A percentile compares a stretch with the other conserved stretches of the same genome.
Evolutionary conservation across 2,113 vertebrate species (phyloP).

Genomic region (Centropristis striata): DNA sequence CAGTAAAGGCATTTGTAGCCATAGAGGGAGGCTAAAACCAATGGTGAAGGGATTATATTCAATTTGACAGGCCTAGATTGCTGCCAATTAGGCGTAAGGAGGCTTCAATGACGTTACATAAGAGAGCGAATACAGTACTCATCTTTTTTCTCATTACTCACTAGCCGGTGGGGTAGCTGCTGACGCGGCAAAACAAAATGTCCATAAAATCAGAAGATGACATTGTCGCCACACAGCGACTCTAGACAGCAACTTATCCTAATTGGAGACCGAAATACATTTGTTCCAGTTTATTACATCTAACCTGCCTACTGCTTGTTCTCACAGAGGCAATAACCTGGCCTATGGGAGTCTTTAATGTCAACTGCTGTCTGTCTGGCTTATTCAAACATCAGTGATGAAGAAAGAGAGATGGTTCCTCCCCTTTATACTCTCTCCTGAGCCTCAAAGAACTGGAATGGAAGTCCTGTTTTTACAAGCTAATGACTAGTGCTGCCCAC

Average conservation of each 20-base stretch:
- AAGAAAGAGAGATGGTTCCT: slow-evolving; percentile 47
- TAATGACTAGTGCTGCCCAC: slow-evolving; percentile 67
- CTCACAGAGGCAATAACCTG: slow-evolving; percentile 66
- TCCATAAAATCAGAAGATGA: slow-evolving; percentile 59
- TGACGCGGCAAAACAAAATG: slow-evolving; percentile 65
- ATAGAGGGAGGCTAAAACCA: slow-evolving; percentile 57
- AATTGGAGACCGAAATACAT: slow-evolving; percentile 69
- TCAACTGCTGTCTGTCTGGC: slow-evolving; percentile 62
- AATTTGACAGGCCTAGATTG: slow-evolving; percentile 71
- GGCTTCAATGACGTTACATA: slow-evolving; percentile 69
- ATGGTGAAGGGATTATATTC: slow-evolving; percentile 64
- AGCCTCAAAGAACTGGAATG: slow-evolving; percentile 51
- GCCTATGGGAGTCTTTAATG: slow-evolving; percentile 74
- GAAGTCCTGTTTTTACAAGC: slow-evolving; percentile 73
- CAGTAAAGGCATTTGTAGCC: slow-evolving; percentile 57
- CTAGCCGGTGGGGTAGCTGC: slow-evolving; percentile 13
- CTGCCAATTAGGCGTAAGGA: slow-evolving; percentile 72
- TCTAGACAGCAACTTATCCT: slow-evolving; percentile 51
- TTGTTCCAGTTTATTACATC: slow-evolving; percentile 77
- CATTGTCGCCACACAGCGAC: slow-evolving; percentile 24
- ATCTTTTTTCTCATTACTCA: slow-evolving; percentile 47
- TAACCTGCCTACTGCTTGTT: slow-evolving; percentile 67
- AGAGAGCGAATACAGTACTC: slow-evolving; percentile 46
- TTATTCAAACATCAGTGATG: slow-evolving; percentile 69
- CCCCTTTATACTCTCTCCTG: slow-evolving; percentile 36